These are phyloP conservation scores for Scrobipalpa atriplicella DNA, from an alignment of 2,888 invertebrate species.

Conservation along the genomic window DNA sequence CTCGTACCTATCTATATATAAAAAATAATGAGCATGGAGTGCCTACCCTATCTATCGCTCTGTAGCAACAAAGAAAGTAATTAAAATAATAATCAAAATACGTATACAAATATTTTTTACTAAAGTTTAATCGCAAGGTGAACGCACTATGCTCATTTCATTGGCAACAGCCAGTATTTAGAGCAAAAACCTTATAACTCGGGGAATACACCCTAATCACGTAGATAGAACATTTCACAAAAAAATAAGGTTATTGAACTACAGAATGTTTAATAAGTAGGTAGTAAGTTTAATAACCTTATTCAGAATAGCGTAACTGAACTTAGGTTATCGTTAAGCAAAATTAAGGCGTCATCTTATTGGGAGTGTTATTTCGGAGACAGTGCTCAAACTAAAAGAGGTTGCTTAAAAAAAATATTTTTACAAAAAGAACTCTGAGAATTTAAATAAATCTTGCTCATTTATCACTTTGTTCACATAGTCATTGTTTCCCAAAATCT, in stretches of 20 bases:
- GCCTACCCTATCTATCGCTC: not conserved
- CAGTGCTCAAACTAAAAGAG: no score
- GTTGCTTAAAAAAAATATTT: no score
- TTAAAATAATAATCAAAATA: not conserved
- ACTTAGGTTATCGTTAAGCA: no score
- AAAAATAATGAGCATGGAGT: not conserved
- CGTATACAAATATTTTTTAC: not conserved
- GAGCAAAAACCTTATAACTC: conserved; percentile 6
- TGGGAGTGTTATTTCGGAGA: no score
- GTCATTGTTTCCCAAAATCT: no score
- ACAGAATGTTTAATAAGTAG: not conserved
- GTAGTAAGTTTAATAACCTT: no score
- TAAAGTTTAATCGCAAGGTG: conserved; percentile 1
- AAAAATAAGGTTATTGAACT: not conserved
- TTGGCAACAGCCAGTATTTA: conserved; percentile 20
- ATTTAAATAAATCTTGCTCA: no score
- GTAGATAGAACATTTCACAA: not conserved
- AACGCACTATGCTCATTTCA: conserved; percentile 3
- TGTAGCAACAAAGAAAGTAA: conserved; percentile 9
- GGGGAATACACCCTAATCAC: not conserved
- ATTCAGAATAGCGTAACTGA: no score
- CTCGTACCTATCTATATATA: not conserved
- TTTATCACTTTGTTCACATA: no score
- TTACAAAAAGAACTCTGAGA: no score
- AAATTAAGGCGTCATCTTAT: no score